Evolutionary conservation across 2,888 invertebrate genomes (phyloP), one percentile per base, ranked within the genome.

Genomic region (Metalampra italica): DNA sequence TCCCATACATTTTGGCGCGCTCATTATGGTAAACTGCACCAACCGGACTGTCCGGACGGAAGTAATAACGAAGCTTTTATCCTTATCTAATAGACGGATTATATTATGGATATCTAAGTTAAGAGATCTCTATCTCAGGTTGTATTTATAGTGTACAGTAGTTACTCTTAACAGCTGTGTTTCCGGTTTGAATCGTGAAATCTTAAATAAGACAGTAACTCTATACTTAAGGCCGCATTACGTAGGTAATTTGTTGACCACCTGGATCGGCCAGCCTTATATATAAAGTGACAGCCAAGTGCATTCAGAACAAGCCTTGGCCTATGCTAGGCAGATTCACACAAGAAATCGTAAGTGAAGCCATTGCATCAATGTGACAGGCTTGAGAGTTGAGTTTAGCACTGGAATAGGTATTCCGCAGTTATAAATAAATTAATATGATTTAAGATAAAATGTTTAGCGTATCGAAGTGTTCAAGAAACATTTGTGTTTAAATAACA

Each of bases 151-250:
- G 52, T 22, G n/a, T 40, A 22, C 40, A 29, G 38, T 62, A 53
- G 43, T 55, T 61, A 60, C 55, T 56, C 62, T 57, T 63, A 60
- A 59, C 52, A 60, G 46, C 34, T 50, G 50, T 43, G 42, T 45
- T 47, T 71, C 70, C 67, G 68, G 68, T 66, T 69, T 50, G 49
- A 51, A 60, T 66, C 78, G 73, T 82, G 79, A 82, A 79, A 79
- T 79, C 76, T 68, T 53, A 78, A 82, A 81, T 79, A 60, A 75
- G 60, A 64, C 65, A 65, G 68, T 75, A 61, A 61, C 36, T 29
- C 52, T 51, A 50, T 53, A 51, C 59, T 71, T 75, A 71, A 59
- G 56, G 65, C 59, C 49, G 60, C 51, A 43, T 59, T 54, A 53
- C 53, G 56, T 58, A 57, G 51, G 57, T 60, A 64, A 64, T 68